Evolutionary conservation across 2,113 vertebrate genomes (phyloP), one percentile per base, ranked within the genome.

Genomic region (Lampris incognitus): DNA sequence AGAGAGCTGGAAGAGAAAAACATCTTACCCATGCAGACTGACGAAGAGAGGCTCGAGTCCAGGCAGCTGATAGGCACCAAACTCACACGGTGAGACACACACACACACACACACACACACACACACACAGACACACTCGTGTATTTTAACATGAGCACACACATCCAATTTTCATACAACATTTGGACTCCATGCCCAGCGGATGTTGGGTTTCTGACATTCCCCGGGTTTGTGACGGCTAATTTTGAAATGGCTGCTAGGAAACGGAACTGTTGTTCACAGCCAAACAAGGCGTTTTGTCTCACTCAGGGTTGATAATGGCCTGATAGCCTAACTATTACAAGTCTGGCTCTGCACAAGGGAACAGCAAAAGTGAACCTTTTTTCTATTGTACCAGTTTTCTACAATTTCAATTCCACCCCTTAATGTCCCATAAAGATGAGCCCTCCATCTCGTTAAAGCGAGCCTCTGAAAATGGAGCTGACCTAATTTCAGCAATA

Each of bases 51-150:
- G 38, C 94, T 98, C 0, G 97, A 99, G 87, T 95, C 97, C 50
- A 93, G 98, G 88, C 98, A 99, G 90, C 98, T 97, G 91, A 99
- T 99, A 37, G 98, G 98, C 85, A 98, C 96, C 87, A 98, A 98
- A 89, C 96, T 99, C 72, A 99, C 95, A 82, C 95, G 98, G 98
- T 98, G 91, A 85, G 93, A 2, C 4, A 44, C n/a, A 5, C 5
- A 5, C 54, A 46, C 42, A 11, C n/a, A 9, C 50, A 13, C 50
- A 64, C 66, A 51, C 46, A 61, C 82, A 74, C 78, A 55, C 64
- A 41, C 62, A 36, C 38, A 6, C 1, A 3, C 78, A 62, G 36
- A 13, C 70, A 74, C 55, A 63, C 51, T 64, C 41, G 13, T 46
- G 52, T 76, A 42, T 8, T 10, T 24, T 6, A 42, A 62, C n/a